A percentile compares a stretch with the other conserved stretches of the same genome.
Evolutionary conservation across 1,140 invertebrate genomes (phyloP).

Genomic region (Nomia melanderi): DNA sequence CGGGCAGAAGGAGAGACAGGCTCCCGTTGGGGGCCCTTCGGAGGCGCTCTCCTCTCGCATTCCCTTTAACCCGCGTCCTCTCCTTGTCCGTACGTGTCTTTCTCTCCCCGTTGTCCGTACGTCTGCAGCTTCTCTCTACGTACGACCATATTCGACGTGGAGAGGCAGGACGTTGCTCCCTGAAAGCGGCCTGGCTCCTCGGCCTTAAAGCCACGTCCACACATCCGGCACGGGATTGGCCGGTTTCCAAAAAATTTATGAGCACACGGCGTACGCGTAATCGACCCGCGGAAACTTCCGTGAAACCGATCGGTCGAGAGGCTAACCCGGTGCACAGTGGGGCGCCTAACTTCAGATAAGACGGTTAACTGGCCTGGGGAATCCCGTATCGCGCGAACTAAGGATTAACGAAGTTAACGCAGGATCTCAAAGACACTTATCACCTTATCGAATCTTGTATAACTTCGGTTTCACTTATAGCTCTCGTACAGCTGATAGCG

Average conservation of each 20-base stretch:
- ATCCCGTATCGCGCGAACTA: too few relatives aligned
- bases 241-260: constrained; percentile 62
- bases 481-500: too few relatives aligned
- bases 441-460: too few relatives aligned
- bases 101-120: constrained; percentile 34
- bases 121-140: constrained; percentile 27
- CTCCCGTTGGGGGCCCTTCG: constrained; percentile 36
- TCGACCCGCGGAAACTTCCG: constrained; percentile 2
- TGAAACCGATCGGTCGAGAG: background rate
- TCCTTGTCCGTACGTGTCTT: constrained; percentile 50
- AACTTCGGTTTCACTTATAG: too few relatives aligned
- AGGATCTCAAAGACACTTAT: too few relatives aligned
- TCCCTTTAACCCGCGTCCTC: constrained; percentile 36
- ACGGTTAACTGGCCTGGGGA: too few relatives aligned
- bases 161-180: constrained; percentile 68
- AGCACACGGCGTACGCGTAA: background rate
- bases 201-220: constrained; percentile 58
- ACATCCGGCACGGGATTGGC: constrained; percentile 66
- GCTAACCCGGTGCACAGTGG: too few relatives aligned
- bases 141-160: constrained; percentile 57
- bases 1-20: constrained; percentile 13
- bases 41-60: background rate
- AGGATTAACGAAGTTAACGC: too few relatives aligned
- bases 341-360: too few relatives aligned
- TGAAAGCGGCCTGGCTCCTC: constrained; percentile 47